Evolutionary conservation across 2,888 invertebrate species (phyloP), one percentile per base, ranked within the genome.

Genomic region (Oscheius onirici): DNA sequence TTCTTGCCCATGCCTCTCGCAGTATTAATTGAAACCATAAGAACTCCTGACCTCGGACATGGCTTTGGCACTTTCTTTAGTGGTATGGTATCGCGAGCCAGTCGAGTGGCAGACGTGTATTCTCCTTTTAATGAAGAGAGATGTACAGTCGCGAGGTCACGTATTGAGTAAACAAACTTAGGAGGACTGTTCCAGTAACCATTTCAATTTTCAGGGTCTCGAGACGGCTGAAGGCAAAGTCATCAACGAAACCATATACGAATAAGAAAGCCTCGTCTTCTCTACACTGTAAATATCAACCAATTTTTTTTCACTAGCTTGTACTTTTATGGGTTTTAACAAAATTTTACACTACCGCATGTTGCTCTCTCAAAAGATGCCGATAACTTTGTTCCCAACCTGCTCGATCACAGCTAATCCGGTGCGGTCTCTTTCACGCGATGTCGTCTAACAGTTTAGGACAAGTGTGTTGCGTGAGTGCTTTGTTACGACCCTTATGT

Each of bases 41-140:
- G 40, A 20, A 13, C 43, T 24, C 28, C 63, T 49, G 63, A 63
- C 63, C 63, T 63, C 43, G 44, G 22, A 17, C 41, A 17, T 15
- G 22, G 24, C 46, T 63, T 46, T 49, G 63, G 22, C 63, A 46
- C 46, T 63, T 63, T 46, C 63, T 49, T 28, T 49, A 49, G 58
- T 58, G 34, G 63, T 63, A 63, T 63, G 63, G 63, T 63, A 63
- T 63, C 63, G 63, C 63, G 63, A 43, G 60, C 17, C 46, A 63
- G 49, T 49, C 49, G 46, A 46, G 63, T 49, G 63, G 22, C 46
- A 49, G 63, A 20, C 40, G 34, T 63, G 63, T 49, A 63, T 63
- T 63, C 63, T 63, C 49, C 63, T 46, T 63, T 63, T 63, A 63
- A 63, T 63, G 63, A 63, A 63, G 63, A 63, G 49, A 46, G 26